phyloP scores from a whole-genome alignment of 2,888 invertebrate genomes.

The Cephus pygmeus region DNA sequence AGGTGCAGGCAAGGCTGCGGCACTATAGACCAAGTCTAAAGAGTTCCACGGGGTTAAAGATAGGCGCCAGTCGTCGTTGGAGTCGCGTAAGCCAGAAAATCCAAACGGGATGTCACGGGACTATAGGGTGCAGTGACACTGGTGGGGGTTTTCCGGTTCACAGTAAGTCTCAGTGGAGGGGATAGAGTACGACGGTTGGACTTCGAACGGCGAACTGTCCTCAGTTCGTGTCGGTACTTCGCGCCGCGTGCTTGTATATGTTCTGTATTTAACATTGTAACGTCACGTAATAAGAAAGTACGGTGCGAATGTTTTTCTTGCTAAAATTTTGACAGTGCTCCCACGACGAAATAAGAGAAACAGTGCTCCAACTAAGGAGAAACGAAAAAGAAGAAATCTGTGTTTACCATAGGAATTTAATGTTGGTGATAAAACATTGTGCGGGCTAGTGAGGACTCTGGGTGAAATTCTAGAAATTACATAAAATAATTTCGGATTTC shows the following conservation, averaged over 20 bases:
- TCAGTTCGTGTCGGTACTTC: conserved; percentile 3
- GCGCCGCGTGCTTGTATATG: neutral
- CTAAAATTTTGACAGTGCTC: neutral
- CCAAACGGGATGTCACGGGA: neutral
- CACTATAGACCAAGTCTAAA: neutral
- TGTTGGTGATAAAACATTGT: neutral
- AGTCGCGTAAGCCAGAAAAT: neutral
- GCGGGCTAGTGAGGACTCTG: neutral
- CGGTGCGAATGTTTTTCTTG: neutral
- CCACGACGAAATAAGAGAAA: neutral
- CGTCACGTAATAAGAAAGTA: neutral
- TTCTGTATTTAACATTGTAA: neutral
- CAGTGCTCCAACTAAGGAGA: too few relatives aligned
- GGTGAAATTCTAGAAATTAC: neutral
- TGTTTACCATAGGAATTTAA: neutral
- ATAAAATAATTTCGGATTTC: neutral
- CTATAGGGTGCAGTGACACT: neutral
- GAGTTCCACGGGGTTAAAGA: neutral
- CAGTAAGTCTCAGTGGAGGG: neutral
- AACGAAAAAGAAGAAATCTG: neutral
- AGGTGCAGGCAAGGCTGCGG: neutral
- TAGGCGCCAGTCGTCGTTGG: neutral
- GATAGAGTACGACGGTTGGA: neutral
- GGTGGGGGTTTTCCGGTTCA: neutral
- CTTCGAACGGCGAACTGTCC: neutral